Evolutionary conservation across 1,140 invertebrate genomes (phyloP).

Genomic region (Trigoniulus corallinus): DNA sequence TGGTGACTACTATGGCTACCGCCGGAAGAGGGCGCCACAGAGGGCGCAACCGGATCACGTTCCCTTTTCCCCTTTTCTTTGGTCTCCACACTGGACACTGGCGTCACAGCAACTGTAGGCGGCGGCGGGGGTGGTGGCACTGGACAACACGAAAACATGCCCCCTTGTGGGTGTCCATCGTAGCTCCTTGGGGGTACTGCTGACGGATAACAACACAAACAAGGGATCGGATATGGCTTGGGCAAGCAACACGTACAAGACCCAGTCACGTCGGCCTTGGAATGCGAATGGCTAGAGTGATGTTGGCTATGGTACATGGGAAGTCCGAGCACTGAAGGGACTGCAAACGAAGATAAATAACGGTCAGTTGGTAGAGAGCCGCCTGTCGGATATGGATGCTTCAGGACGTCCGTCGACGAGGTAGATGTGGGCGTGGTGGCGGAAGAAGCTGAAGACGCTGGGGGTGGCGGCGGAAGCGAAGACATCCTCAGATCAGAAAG

Average conservation of each 20-base stretch:
- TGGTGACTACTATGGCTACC: background rate
- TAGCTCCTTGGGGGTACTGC: background rate
- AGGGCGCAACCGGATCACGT: too few species aligned
- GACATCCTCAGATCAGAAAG: too few species aligned
- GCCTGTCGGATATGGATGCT: too few species aligned
- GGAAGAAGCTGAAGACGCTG: background rate
- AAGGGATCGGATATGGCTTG: background rate
- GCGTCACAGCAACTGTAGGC: background rate
- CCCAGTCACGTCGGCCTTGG: background rate
- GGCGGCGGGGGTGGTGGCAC: background rate
- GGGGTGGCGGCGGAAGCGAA: too few species aligned
- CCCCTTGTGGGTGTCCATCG: background rate
- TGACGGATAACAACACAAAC: background rate
- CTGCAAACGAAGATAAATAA: too few species aligned
- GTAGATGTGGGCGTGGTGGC: background rate
- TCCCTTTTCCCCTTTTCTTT: too few species aligned
- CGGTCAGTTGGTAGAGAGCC: too few species aligned
- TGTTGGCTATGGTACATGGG: background rate
- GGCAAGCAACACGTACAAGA: background rate
- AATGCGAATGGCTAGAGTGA: background rate
- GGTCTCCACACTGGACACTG: background rate
- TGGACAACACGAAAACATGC: background rate
- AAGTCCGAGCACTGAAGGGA: too few species aligned
- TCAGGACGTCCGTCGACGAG: background rate
- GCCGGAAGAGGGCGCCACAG: too few species aligned